Percentiles rank a stretch among this genome's conserved stretches.
These are phyloP conservation scores for Caerostris darwini DNA, from an alignment of 1,140 invertebrate genomes.

Conservation along the genomic window DNA sequence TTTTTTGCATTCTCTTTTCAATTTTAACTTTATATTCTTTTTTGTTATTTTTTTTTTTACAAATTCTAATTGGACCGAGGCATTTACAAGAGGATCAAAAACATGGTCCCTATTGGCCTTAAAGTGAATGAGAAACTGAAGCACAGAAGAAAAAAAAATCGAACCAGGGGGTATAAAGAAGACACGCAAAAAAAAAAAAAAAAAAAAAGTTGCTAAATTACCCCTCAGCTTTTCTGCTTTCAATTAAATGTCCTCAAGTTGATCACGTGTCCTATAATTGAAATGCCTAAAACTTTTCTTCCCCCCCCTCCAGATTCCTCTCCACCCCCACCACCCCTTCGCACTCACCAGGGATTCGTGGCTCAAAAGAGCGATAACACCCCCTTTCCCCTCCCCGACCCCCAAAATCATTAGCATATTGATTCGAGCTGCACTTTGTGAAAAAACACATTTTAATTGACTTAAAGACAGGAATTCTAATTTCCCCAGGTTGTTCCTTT, in stretches of 20 bases:
- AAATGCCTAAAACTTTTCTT: slow-evolving; percentile 75
- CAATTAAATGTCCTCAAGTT: slow-evolving; percentile 71
- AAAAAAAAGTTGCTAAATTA: slow-evolving; percentile 73
- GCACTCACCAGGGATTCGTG: slow-evolving; percentile 42
- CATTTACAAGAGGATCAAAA: slow-evolving; percentile 75
- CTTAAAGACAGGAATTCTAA: slow-evolving; percentile 77
- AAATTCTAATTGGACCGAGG: slow-evolving; percentile 70
- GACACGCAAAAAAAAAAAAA: background rate
- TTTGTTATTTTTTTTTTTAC: slow-evolving; percentile 38
- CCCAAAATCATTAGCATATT: slow-evolving; percentile 76
- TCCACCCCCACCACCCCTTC: background rate
- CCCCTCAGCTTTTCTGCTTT: slow-evolving; percentile 63
- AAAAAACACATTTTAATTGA: slow-evolving; percentile 78
- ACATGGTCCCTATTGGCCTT: slow-evolving; percentile 69
- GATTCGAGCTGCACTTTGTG: slow-evolving; percentile 52
- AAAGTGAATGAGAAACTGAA: slow-evolving; percentile 24
- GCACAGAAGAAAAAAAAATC: slow-evolving; percentile 37
- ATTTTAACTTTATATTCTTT: background rate
- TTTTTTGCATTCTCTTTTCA: background rate
- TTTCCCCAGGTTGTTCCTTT: slow-evolving; percentile 65
- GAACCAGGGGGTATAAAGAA: background rate
- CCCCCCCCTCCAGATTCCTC: slow-evolving; percentile 9
- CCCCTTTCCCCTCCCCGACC: background rate
- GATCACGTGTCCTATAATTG: slow-evolving; percentile 75
- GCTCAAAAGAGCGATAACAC: slow-evolving; percentile 67